Percentiles rank a stretch among this genome's conserved stretches.
Conservation (phyloP, 2,797 vertebrate genomes). For the Takifugu rubripes region DNA sequence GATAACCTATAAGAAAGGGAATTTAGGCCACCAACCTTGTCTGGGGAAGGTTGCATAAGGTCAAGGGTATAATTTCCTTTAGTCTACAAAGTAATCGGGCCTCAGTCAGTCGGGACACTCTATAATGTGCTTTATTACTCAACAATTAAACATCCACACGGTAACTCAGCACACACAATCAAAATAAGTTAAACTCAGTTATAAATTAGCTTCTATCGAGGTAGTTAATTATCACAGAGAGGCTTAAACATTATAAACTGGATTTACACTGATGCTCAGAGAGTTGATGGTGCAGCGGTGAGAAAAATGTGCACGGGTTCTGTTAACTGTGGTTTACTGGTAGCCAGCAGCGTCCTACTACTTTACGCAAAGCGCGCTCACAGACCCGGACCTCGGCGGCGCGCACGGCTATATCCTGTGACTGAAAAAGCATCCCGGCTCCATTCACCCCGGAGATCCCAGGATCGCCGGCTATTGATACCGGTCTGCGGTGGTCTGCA, state of each 20-base stretch:
- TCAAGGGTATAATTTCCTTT: not conserved
- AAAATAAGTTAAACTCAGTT: constrained; percentile 1
- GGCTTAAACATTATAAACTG: too few relatives aligned
- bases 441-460: constrained; percentile 55
- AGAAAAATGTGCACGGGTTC: not conserved
- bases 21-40: too few relatives aligned
- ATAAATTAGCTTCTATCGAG: constrained; percentile 5
- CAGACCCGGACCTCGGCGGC: constrained; percentile 26
- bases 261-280: too few relatives aligned
- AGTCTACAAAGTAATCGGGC: not conserved
- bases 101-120: constrained; percentile 33
- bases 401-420: constrained; percentile 58
- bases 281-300: too few relatives aligned
- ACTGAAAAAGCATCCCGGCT: constrained; percentile 42
- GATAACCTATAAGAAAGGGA: too few relatives aligned
- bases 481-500: constrained; percentile 7
- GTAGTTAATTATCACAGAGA: constrained; percentile 6
- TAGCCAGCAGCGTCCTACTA: too few relatives aligned
- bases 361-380: constrained; percentile 42
- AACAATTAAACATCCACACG: constrained; percentile 30
- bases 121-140: constrained; percentile 48
- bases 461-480: constrained; percentile 13
- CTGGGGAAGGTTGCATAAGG: not conserved
- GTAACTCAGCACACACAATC: constrained; percentile 1
- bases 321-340: not conserved